Base-by-base conservation (phyloP, 2,797 vertebrate genomes). In the Paedocypris micromegethes region DNA sequence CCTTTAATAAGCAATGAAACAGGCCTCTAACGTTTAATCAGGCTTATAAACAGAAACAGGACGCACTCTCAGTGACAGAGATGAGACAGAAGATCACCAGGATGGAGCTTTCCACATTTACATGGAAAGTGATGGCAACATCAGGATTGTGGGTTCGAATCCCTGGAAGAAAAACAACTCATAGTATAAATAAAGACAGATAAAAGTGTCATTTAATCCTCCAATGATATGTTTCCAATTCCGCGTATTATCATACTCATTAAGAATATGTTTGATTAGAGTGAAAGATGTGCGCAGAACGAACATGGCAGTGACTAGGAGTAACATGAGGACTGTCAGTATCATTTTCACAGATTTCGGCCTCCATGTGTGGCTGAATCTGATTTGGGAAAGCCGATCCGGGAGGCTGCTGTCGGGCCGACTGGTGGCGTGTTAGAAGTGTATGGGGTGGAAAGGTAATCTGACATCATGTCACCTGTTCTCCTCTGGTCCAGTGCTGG, bases 371-470 rank as follows among this genome's bases (percentile, higher is more conserved):
- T 50, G 70, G 64, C 64, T 62, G 43, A 65, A 50, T 62, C 54
- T 66, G 72, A 66, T 74, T 69, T 72, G 54, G 44, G 74, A 74
- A 78, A 78, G 62, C 5, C 5, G 66, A 78, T 74, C 72, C 63
- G 59, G 63, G 67, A 64, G 76, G 66, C 64, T 64, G 54, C 63
- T 70, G 66, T 50, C 9, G 54, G 69, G 66, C 48, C 46, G 73
- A 66, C 48, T 63, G 58, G 49, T 64, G 70, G 65, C 70, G 71
- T 68, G 48, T 46, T 66, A 66, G 64, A 63, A 59, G 77, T 70
- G 72, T 73, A 72, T 71, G 54, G 58, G 68, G 46, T 55, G 75
- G 72, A 78, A 74, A 76, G 72, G 63, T 60, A 78, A 76, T 74
- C 46, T 72, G 58, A 57, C 64, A 56, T 40, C 65, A 73, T 75